These are phyloP conservation scores for Lasioglossum baleicum DNA, from an alignment of 1,140 invertebrate species.

Conservation along the genomic window DNA sequence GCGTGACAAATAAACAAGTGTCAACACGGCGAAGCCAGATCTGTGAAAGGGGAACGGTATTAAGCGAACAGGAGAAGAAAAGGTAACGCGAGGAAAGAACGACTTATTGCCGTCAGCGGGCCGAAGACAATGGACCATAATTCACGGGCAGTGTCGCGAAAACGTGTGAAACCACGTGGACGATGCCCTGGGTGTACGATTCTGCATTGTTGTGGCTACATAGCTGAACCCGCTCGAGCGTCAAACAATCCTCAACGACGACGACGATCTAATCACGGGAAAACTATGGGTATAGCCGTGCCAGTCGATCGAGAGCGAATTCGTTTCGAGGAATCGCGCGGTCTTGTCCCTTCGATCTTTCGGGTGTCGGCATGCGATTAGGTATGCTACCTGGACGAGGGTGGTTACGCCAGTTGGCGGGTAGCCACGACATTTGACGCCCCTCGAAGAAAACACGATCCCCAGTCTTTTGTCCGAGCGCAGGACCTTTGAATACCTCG, in stretches of 20 bases:
- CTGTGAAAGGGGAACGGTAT: conserved; percentile 12
- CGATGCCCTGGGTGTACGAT: background rate
- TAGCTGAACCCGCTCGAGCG: too few species aligned
- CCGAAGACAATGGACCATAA: conserved; percentile 28
- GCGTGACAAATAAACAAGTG: conserved; percentile 49
- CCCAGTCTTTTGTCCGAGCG: conserved; percentile 20
- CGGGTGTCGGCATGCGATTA: background rate
- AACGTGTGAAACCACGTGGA: conserved; percentile 25
- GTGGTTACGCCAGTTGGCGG: background rate
- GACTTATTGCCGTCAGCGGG: background rate
- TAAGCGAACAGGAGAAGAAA: conserved; percentile 8
- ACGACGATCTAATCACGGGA: too few species aligned
- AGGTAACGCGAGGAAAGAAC: conserved; percentile 11
- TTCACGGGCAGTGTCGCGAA: background rate
- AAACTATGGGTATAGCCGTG: too few species aligned
- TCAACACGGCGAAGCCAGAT: conserved; percentile 24
- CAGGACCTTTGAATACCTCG: conserved; percentile 18
- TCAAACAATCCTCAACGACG: conserved; percentile 4
- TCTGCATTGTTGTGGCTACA: background rate
- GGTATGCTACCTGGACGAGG: conserved; percentile 11
- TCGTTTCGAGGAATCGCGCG: too few species aligned
- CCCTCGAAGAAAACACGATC: background rate
- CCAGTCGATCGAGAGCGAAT: too few species aligned
- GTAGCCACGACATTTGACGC: conserved; percentile 6
- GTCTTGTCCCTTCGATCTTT: background rate